phyloP scores from a whole-genome alignment of 2,888 invertebrate species.

The Habroteleia sp. region DNA sequence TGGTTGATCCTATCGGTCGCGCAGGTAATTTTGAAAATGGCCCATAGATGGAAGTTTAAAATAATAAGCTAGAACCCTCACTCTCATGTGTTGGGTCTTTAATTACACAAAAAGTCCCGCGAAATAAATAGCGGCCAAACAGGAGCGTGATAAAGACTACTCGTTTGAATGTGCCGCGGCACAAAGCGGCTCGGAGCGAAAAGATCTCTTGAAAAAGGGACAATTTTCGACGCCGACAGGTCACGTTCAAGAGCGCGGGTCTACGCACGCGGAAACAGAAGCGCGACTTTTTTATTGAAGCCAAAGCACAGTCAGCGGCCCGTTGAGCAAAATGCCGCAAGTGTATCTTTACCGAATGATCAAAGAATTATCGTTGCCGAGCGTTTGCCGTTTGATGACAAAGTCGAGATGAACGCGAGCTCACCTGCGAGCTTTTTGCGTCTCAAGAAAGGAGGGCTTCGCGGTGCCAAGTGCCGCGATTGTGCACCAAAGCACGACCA shows the following conservation, averaged over 20 bases:
- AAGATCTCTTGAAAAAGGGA: slow-evolving; percentile 57
- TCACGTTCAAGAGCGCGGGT: slow-evolving; percentile 49
- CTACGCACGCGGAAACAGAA: slow-evolving; percentile 55
- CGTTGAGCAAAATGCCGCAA: slow-evolving; percentile 61
- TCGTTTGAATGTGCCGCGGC: slow-evolving; percentile 49
- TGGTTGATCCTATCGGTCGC: too few species aligned
- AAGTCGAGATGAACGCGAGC: slow-evolving; percentile 64
- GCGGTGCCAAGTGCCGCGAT: slow-evolving; percentile 2
- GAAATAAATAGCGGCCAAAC: slow-evolving; percentile 41
- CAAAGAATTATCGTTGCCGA: slow-evolving; percentile 77
- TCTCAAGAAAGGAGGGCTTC: background rate
- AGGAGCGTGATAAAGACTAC: slow-evolving; percentile 47
- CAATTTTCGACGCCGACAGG: slow-evolving; percentile 67
- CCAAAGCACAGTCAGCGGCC: slow-evolving; percentile 44
- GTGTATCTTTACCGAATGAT: slow-evolving; percentile 77
- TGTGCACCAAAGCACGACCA: background rate
- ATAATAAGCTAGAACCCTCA: too few species aligned
- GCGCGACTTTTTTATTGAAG: slow-evolving; percentile 49
- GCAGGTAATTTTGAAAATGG: too few species aligned
- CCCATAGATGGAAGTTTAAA: too few species aligned
- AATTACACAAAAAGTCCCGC: slow-evolving; percentile 20
- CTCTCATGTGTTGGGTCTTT: too few species aligned
- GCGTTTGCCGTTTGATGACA: slow-evolving; percentile 75
- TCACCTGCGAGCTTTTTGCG: slow-evolving; percentile 3
- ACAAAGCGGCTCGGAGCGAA: slow-evolving; percentile 47